Evolutionary conservation across 2,888 invertebrate genomes (phyloP).

Genomic region (Drymonia ruficornis): DNA sequence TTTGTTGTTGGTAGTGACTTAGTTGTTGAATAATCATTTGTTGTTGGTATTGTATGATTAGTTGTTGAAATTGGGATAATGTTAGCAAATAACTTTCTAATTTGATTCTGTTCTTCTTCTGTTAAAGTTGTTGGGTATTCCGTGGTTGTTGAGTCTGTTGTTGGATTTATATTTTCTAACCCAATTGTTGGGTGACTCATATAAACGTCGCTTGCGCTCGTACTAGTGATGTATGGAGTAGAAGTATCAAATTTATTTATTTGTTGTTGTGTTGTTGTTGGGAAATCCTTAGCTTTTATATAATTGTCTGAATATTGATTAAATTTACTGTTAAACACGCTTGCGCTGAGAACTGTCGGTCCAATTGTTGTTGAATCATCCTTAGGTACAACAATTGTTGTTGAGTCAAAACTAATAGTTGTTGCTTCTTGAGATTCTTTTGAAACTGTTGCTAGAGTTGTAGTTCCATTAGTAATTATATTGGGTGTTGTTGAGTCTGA

Average conservation of each 20-base stretch:
- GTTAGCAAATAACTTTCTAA: no score
- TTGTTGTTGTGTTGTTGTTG: no score
- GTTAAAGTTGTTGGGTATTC: background rate
- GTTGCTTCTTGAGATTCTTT: background rate
- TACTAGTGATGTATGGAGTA: background rate
- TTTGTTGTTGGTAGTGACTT: background rate
- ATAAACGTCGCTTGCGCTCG: background rate
- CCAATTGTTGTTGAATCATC: background rate
- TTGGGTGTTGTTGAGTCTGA: no score
- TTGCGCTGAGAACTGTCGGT: background rate
- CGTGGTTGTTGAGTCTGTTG: background rate
- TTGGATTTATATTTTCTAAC: background rate
- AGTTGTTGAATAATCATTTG: background rate
- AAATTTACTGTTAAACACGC: background rate
- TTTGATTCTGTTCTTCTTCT: background rate
- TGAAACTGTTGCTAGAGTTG: background rate
- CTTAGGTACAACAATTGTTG: background rate
- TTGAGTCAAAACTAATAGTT: background rate
- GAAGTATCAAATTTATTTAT: background rate
- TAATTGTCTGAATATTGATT: background rate
- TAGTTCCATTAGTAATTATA: background rate
- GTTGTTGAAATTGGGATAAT: background rate
- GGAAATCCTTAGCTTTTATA: no score
- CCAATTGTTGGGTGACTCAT: background rate
- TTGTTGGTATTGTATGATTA: background rate